Percentiles rank a stretch among this genome's conserved stretches.
phyloP scores from a whole-genome alignment of 1,140 invertebrate species.

The Oedothorax gibbosus region DNA sequence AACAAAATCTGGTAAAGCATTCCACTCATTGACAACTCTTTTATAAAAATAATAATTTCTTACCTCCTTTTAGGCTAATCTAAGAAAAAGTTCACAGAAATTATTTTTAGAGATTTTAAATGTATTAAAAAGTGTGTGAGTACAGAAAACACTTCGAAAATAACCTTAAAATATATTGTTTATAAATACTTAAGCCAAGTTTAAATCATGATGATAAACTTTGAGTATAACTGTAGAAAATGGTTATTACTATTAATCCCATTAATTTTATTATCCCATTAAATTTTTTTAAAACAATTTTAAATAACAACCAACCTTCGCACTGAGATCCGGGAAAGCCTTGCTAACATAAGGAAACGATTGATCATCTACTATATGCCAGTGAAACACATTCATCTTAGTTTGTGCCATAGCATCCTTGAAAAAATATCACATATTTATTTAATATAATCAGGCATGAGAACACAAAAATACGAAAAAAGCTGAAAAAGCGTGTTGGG shows the following conservation, averaged over 20 bases:
- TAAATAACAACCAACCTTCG: constrained; percentile 22
- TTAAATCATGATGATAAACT: not conserved
- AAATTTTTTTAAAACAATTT: not conserved
- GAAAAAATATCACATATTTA: not conserved
- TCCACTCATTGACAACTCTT: too few relatives aligned
- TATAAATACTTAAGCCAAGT: not conserved
- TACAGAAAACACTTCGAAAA: not conserved
- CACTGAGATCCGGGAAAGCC: constrained; percentile 71
- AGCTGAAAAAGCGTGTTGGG: too few relatives aligned
- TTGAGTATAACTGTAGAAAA: not conserved
- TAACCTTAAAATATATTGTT: not conserved
- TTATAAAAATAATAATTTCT: too few relatives aligned
- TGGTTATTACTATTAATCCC: not conserved
- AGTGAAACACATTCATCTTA: constrained; percentile 75
- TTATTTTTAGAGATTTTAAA: not conserved
- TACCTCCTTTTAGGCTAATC: too few relatives aligned
- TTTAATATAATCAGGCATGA: too few relatives aligned
- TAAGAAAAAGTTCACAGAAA: not conserved
- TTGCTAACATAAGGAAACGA: constrained; percentile 75
- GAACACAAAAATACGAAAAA: too few relatives aligned
- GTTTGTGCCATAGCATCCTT: constrained; percentile 71
- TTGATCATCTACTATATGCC: constrained; percentile 77
- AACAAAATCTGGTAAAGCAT: too few relatives aligned
- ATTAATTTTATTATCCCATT: constrained; percentile 7
- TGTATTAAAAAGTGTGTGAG: not conserved